Evolutionary conservation across 2,888 invertebrate species (phyloP).

Genomic region (Auanema freiburgensis): DNA sequence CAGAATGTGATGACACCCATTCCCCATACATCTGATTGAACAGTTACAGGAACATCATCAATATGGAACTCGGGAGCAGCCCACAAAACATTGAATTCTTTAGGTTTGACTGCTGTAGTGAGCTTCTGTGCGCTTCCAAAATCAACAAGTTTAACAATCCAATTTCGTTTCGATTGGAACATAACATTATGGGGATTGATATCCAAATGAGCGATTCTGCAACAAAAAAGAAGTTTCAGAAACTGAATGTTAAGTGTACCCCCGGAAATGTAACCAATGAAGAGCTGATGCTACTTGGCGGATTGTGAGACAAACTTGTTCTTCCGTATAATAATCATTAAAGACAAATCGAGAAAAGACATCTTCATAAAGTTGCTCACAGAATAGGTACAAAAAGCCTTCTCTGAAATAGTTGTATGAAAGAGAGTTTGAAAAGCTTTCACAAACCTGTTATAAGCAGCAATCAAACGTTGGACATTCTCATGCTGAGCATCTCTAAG

Average conservation of each 20-base stretch:
- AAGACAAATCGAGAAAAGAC: slow-evolving; percentile 82
- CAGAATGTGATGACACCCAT: slow-evolving; percentile 88
- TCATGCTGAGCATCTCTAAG: slow-evolving; percentile 80
- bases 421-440: slow-evolving; percentile 69
- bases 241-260: slow-evolving; percentile 64
- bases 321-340: slow-evolving; percentile 87
- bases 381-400: slow-evolving; percentile 65
- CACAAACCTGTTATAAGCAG: slow-evolving; percentile 68
- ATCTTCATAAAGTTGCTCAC: slow-evolving; percentile 75
- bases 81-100: slow-evolving; percentile 54
- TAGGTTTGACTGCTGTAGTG: slow-evolving; percentile 25
- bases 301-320: slow-evolving; percentile 79
- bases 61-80: slow-evolving; percentile 56
- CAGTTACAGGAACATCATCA: slow-evolving; percentile 79
- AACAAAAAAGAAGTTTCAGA: slow-evolving; percentile 15
- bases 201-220: slow-evolving; percentile 78
- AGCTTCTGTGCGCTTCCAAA: slow-evolving; percentile 76
- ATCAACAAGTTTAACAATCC: slow-evolving; percentile 82
- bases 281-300: slow-evolving; percentile 85
- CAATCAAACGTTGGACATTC: slow-evolving; percentile 74
- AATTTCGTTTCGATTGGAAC: slow-evolving; percentile 78
- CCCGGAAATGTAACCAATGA: slow-evolving; percentile 92
- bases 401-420: slow-evolving; percentile 35
- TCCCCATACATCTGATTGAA: slow-evolving; percentile 89
- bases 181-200: slow-evolving; percentile 93